Evolutionary conservation across 2,797 vertebrate genomes (phyloP).

Genomic region (Lepilemur ruficaudatus): DNA sequence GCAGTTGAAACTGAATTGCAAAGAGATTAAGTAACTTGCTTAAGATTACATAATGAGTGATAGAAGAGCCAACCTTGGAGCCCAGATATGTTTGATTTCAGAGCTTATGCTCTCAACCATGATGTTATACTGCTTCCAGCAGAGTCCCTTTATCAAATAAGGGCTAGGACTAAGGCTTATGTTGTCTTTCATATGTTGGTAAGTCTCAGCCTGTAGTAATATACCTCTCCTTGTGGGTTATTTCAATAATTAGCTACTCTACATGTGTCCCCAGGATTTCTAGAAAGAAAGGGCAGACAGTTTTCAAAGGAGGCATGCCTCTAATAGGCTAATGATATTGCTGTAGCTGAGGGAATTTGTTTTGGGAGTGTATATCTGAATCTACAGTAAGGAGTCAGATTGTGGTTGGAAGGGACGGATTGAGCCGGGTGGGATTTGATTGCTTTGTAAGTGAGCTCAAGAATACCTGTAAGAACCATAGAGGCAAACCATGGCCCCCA

Average conservation of each 20-base stretch:
- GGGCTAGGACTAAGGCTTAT: background rate
- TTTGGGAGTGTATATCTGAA: background rate
- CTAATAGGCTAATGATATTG: background rate
- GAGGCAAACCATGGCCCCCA: background rate
- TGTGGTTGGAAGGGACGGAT: background rate
- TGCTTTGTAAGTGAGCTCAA: background rate
- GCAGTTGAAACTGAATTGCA: background rate
- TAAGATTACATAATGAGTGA: background rate
- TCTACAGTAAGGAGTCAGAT: background rate
- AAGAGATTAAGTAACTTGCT: constrained; percentile 36
- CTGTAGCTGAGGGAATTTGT: background rate
- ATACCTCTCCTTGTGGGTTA: background rate
- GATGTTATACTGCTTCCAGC: background rate
- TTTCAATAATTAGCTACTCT: background rate
- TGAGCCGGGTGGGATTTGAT: background rate
- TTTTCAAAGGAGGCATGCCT: background rate
- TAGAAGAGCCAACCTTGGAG: background rate
- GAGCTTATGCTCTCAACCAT: background rate
- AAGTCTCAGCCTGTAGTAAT: background rate
- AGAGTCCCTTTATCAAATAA: background rate
- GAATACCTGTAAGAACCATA: background rate
- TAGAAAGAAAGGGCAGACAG: background rate
- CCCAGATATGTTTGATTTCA: background rate
- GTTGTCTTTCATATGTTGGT: background rate
- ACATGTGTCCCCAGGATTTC: background rate